These are phyloP conservation scores for Amblyteles armatorius DNA, from an alignment of 2,888 invertebrate species.

Conservation along the genomic window DNA sequence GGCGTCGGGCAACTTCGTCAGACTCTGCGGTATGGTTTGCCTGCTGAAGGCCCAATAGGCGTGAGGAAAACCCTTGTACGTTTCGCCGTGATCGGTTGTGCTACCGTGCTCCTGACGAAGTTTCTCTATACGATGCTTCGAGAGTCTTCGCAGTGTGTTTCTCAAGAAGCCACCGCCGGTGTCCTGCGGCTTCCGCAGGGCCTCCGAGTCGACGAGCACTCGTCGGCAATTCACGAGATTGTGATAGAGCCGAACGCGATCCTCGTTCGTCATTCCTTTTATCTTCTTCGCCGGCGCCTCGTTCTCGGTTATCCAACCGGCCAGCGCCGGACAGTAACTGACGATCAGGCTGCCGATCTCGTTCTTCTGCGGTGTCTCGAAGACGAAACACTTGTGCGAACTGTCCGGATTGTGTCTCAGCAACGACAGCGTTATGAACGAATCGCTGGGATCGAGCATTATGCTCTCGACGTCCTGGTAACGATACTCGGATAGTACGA, in stretches of 20 bases:
- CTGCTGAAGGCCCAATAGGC: slow-evolving; percentile 97
- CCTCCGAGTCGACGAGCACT: slow-evolving; percentile 92
- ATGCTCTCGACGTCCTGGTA: slow-evolving; percentile 96
- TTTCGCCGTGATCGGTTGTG: slow-evolving; percentile 90
- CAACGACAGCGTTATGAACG: slow-evolving; percentile 95
- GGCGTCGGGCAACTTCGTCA: slow-evolving; percentile 93
- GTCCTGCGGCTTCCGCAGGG: slow-evolving; percentile 93
- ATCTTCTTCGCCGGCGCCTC: slow-evolving; percentile 88
- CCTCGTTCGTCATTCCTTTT: slow-evolving; percentile 93
- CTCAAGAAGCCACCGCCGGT: slow-evolving; percentile 94
- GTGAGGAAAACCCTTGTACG: slow-evolving; percentile 94
- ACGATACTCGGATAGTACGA: slow-evolving; percentile 95
- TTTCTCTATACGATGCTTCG: slow-evolving; percentile 94
- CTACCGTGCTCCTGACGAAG: slow-evolving; percentile 89
- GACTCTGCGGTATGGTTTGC: slow-evolving; percentile 91
- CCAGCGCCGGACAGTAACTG: slow-evolving; percentile 94
- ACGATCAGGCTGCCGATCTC: slow-evolving; percentile 97
- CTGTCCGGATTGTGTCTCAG: slow-evolving; percentile 90
- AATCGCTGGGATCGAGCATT: slow-evolving; percentile 95
- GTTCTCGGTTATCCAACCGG: slow-evolving; percentile 92
- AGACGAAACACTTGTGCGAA: slow-evolving; percentile 94
- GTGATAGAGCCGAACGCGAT: slow-evolving; percentile 94
- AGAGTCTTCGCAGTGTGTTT: slow-evolving; percentile 94
- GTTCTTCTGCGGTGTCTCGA: slow-evolving; percentile 95
- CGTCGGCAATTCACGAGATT: slow-evolving; percentile 94